Percentiles rank a stretch among this genome's conserved stretches.
Conservation (phyloP, 2,888 invertebrate species). For the Allophyes oxyacanthae region DNA sequence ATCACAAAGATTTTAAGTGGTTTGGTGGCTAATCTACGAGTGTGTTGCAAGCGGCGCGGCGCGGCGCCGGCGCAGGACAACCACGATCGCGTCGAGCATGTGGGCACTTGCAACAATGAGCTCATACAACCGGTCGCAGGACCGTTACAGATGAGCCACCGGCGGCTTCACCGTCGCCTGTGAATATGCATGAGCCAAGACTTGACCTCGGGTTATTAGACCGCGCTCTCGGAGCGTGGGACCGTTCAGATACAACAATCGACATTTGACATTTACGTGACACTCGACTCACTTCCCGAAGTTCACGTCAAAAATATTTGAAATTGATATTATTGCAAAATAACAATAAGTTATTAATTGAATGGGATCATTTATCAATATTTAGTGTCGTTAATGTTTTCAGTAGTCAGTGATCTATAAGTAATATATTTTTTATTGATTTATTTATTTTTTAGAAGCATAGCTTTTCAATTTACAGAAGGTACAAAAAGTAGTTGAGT, state of each 20-base stretch:
- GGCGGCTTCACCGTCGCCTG: conserved; percentile 67
- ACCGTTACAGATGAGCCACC: conserved; percentile 88
- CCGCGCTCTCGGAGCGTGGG: conserved; percentile 82
- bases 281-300: conserved; percentile 62
- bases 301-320: conserved; percentile 49
- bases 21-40: conserved; percentile 4
- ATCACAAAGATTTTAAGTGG: conserved; percentile 16
- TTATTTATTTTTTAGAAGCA: too few relatives aligned
- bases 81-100: conserved; percentile 58
- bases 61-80: conserved; percentile 44
- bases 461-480: not conserved
- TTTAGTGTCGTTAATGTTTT: conserved; percentile 1
- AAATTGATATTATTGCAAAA: conserved; percentile 26
- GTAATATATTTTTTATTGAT: not conserved
- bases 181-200: conserved; percentile 88
- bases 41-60: conserved; percentile 19
- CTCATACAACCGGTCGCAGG: conserved; percentile 84
- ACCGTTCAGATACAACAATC: conserved; percentile 74
- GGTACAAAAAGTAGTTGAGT: conserved; percentile 1
- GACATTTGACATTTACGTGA: conserved; percentile 77
- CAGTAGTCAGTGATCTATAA: not conserved
- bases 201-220: conserved; percentile 87
- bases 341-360: conserved; percentile 19
- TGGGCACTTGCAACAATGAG: conserved; percentile 83
- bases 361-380: conserved; percentile 9